Percentiles rank a stretch among this genome's conserved stretches.
These are phyloP conservation scores for Catocala fraxini DNA, from an alignment of 2,888 invertebrate species.

Conservation along the genomic window DNA sequence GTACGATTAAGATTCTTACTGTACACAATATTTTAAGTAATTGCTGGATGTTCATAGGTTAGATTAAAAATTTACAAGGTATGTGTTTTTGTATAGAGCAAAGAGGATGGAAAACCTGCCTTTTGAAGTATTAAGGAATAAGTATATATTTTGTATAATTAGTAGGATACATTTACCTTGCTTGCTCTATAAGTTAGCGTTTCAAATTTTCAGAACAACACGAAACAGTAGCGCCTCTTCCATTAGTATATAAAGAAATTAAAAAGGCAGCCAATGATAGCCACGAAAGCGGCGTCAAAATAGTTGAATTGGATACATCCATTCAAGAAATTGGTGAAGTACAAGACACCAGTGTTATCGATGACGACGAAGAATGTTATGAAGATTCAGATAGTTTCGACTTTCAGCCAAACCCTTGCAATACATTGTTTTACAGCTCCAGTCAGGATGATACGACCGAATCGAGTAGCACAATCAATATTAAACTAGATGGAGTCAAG, in stretches of 20 bases:
- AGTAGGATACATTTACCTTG: too few species aligned
- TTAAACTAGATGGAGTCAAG: slow-evolving; percentile 4
- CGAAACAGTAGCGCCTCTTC: slow-evolving; percentile 31
- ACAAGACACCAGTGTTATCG: neutral
- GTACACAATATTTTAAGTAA: too few species aligned
- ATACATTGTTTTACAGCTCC: neutral
- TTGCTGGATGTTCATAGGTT: too few species aligned
- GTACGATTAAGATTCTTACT: slow-evolving; percentile 4
- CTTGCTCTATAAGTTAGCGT: too few species aligned
- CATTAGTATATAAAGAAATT: slow-evolving; percentile 40
- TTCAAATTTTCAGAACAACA: slow-evolving; percentile 41
- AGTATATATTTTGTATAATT: too few species aligned
- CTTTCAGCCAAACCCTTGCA: neutral
- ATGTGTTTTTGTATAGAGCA: too few species aligned
- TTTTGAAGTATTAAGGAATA: too few species aligned
- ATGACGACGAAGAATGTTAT: neutral
- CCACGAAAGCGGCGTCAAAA: slow-evolving; percentile 20
- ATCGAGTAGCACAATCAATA: neutral
- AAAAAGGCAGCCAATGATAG: slow-evolving; percentile 9
- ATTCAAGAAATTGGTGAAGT: slow-evolving; percentile 1
- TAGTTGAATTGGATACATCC: slow-evolving; percentile 33
- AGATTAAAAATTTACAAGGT: too few species aligned
- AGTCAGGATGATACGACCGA: slow-evolving; percentile 3
- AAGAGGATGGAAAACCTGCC: too few species aligned
- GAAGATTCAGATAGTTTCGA: neutral